These are phyloP conservation scores for Drosophila funebris DNA, from an alignment of 1,140 invertebrate genomes.

Conservation along the genomic window DNA sequence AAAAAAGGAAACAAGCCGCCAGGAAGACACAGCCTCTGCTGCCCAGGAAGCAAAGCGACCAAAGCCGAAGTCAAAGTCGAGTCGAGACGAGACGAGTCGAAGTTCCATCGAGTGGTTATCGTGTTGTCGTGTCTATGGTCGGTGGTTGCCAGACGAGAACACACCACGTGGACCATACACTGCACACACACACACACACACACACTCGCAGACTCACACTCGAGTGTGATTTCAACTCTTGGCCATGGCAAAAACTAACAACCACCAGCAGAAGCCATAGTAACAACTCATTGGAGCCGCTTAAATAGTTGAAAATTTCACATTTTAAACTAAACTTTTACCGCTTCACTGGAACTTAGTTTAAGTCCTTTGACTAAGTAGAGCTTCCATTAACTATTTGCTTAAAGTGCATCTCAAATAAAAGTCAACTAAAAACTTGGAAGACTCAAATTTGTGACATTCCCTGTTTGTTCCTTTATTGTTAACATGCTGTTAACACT, in stretches of 20 bases:
- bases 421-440: too few relatives aligned
- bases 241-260: conserved; percentile 32
- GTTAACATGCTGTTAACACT: too few relatives aligned
- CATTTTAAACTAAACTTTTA: neutral
- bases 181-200: conserved; percentile 20
- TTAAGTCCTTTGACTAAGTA: too few relatives aligned
- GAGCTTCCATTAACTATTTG: too few relatives aligned
- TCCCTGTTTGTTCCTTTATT: too few relatives aligned
- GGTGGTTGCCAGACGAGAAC: conserved; percentile 67
- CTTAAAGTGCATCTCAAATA: too few relatives aligned
- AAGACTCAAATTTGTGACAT: too few relatives aligned
- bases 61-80: conserved; percentile 15
- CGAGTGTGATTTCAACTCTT: conserved; percentile 1
- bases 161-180: conserved; percentile 59
- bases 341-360: too few relatives aligned
- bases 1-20: conserved; percentile 70
- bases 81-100: neutral
- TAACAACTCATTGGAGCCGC: neutral
- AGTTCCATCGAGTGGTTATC: neutral
- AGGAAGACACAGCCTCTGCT: conserved; percentile 33
- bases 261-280: conserved; percentile 15
- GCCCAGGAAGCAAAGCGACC: conserved; percentile 15
- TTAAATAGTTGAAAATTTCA: conserved; percentile 17
- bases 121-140: conserved; percentile 27
- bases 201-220: conserved; percentile 19